A percentile compares a stretch with the other conserved stretches of the same genome.
Evolutionary conservation across 2,113 vertebrate genomes (phyloP).

Genomic region (Pluvianellus socialis): DNA sequence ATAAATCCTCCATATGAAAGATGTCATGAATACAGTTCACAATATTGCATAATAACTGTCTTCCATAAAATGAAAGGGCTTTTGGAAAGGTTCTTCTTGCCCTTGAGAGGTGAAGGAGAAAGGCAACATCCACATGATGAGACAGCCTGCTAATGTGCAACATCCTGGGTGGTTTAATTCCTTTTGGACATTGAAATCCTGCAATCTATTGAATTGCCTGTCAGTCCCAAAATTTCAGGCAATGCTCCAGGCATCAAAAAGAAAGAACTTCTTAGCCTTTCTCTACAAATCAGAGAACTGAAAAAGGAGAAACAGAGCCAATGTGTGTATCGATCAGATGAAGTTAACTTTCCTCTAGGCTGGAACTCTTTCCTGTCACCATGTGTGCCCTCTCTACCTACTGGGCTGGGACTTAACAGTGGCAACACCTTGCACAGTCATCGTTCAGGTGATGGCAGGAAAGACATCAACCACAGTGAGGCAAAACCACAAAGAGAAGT

Average conservation of each 20-base stretch:
- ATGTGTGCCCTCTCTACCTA: not conserved
- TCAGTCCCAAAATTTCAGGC: not conserved
- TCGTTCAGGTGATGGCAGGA: not conserved
- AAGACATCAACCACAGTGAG: not conserved
- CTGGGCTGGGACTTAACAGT: not conserved
- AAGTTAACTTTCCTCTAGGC: not conserved
- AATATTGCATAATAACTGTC: not conserved
- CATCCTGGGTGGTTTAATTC: not conserved
- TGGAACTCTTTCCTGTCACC: not conserved
- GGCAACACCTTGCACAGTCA: not conserved
- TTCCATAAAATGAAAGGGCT: not conserved
- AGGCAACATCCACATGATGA: not conserved
- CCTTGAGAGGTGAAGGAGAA: not conserved
- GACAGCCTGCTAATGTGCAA: not conserved
- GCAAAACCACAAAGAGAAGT: not conserved
- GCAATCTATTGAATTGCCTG: not conserved
- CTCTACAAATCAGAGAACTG: not conserved
- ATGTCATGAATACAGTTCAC: not conserved
- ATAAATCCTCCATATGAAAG: not conserved
- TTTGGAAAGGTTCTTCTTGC: not conserved
- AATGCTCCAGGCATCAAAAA: not conserved
- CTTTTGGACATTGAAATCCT: not conserved
- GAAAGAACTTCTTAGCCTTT: not conserved
- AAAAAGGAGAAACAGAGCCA: not conserved
- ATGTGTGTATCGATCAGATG: fast-evolving